phyloP scores from a whole-genome alignment of 2,888 invertebrate species.

The Stenodera caucasica region DNA sequence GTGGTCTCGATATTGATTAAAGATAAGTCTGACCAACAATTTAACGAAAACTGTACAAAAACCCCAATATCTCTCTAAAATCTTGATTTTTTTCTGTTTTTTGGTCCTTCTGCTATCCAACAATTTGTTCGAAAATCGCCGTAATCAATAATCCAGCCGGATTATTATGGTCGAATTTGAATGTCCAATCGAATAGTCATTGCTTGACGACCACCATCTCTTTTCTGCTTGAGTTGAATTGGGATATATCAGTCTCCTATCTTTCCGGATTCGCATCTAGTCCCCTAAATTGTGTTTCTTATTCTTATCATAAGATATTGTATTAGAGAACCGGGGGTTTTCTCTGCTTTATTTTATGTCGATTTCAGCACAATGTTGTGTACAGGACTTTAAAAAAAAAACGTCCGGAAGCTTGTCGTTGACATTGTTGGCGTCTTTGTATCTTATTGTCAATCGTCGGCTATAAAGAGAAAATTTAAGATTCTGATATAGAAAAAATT shows the following conservation, averaged over 20 bases:
- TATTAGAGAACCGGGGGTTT: slow-evolving; percentile 36
- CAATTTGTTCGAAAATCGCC: no score
- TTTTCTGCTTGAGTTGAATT: slow-evolving; percentile 44
- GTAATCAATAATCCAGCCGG: background rate
- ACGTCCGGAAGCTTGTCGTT: slow-evolving; percentile 19
- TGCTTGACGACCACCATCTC: slow-evolving; percentile 34
- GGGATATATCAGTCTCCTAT: slow-evolving; percentile 32
- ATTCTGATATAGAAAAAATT: background rate
- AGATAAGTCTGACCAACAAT: slow-evolving; percentile 4
- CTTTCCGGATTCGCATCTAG: slow-evolving; percentile 37
- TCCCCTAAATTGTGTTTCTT: slow-evolving; percentile 42
- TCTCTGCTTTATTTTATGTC: slow-evolving; percentile 49
- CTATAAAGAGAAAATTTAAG: background rate
- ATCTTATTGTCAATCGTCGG: background rate
- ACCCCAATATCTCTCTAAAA: no score
- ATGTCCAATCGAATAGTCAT: slow-evolving; percentile 44
- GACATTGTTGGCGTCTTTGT: slow-evolving; percentile 12
- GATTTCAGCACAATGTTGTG: slow-evolving; percentile 49
- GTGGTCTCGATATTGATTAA: slow-evolving; percentile 15
- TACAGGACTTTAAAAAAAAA: slow-evolving; percentile 33
- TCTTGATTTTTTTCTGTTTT: no score
- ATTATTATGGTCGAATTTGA: slow-evolving; percentile 11
- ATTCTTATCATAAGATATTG: slow-evolving; percentile 48
- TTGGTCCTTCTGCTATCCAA: no score
- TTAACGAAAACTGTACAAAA: background rate